These are phyloP conservation scores for Hirtodrosophila cameraria DNA, from an alignment of 2,888 invertebrate genomes.

Conservation along the genomic window DNA sequence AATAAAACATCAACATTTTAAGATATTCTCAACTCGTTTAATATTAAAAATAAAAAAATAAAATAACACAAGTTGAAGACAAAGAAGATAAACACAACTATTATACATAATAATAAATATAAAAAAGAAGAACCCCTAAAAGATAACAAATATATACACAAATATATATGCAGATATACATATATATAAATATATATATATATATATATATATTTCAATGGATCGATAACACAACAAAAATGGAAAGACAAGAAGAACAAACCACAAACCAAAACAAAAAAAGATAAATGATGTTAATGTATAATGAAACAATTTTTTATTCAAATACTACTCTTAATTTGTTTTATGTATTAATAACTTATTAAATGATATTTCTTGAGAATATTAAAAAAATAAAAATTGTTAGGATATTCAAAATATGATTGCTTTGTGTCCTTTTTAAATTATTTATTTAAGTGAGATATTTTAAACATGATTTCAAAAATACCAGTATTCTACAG, in stretches of 20 bases:
- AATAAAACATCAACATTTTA: conserved; percentile 73
- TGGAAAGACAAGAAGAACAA: conserved; percentile 23
- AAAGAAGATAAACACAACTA: conserved; percentile 40
- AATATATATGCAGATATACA: conserved; percentile 19
- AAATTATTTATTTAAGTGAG: too few species aligned
- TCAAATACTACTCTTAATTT: conserved; percentile 80
- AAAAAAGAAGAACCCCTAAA: conserved; percentile 32
- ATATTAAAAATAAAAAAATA: conserved; percentile 36
- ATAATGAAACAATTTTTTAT: conserved; percentile 75
- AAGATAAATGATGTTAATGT: conserved; percentile 63
- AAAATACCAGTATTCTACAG: too few species aligned
- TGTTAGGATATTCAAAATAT: conserved; percentile 76
- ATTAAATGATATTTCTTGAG: conserved; percentile 78
- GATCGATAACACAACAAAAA: conserved; percentile 62
- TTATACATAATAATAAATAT: conserved; percentile 43
- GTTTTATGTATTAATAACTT: conserved; percentile 80
- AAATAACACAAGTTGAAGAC: conserved; percentile 5
- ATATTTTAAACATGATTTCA: neutral
- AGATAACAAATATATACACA: conserved; percentile 29
- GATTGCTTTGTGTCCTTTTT: conserved; percentile 6
- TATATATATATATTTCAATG: conserved; percentile 75
- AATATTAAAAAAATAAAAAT: conserved; percentile 69
- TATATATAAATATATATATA: conserved; percentile 31
- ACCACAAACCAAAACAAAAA: conserved; percentile 41
- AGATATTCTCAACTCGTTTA: conserved; percentile 73